Evolutionary conservation across 2,888 invertebrate species (phyloP).

Genomic region (Acanthoscelides obtectus): DNA sequence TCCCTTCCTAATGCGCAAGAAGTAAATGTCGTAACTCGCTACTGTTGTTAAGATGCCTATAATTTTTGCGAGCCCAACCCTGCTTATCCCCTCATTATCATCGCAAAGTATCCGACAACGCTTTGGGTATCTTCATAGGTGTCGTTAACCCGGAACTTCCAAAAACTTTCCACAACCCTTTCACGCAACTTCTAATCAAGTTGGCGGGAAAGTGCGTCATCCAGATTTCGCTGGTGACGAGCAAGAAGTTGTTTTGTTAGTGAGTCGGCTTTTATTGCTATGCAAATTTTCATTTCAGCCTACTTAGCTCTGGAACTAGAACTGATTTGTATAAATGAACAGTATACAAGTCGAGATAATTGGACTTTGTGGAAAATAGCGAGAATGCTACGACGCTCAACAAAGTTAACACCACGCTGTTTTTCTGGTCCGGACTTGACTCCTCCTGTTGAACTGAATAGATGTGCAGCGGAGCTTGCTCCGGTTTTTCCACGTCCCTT

Average conservation of each 20-base stretch:
- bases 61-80: no score
- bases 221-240: background rate
- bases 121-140: background rate
- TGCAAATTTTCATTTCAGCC: background rate
- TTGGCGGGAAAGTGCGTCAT: background rate
- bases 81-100: no score
- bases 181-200: constrained; percentile 1
- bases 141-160: constrained; percentile 1
- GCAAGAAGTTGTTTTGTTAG: background rate
- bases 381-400: background rate
- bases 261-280: background rate
- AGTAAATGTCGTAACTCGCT: no score
- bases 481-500: no score
- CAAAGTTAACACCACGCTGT: no score
- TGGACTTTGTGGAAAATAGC: background rate
- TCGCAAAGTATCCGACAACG: background rate
- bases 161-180: background rate
- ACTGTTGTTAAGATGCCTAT: no score
- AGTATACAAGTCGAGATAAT: background rate
- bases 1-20: no score
- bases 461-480: no score
- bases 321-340: background rate
- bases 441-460: no score
- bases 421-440: no score
- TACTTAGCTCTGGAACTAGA: background rate